phyloP scores from a whole-genome alignment of 2,797 vertebrate species.

The Urophycis tenuis region DNA sequence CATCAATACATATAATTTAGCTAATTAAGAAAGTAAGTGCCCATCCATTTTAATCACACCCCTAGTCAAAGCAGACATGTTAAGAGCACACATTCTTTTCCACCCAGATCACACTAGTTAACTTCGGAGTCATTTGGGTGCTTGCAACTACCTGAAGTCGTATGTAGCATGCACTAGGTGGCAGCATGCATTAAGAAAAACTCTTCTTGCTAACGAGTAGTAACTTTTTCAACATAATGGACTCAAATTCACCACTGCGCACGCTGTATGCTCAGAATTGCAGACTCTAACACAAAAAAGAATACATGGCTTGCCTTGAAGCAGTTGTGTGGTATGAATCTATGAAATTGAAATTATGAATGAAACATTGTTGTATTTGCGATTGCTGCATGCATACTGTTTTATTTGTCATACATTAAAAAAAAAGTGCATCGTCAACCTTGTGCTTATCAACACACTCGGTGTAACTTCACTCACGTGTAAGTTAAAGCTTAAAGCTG shows the following conservation, averaged over 20 bases:
- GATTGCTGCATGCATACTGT: neutral
- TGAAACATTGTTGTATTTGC: neutral
- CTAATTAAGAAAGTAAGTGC: neutral
- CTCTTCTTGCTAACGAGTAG: neutral
- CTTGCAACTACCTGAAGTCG: slow-evolving; percentile 14
- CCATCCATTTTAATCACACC: neutral
- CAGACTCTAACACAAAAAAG: too few relatives aligned
- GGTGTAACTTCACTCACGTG: neutral
- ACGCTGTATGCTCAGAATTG: too few relatives aligned
- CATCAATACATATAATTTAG: neutral
- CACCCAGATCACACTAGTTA: neutral
- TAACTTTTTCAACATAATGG: neutral
- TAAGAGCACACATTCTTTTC: neutral
- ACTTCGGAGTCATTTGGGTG: neutral
- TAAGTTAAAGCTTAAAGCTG: neutral
- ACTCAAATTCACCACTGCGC: neutral
- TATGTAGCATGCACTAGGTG: slow-evolving; percentile 58
- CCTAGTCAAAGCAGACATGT: too few relatives aligned
- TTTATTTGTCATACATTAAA: neutral
- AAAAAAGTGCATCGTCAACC: neutral
- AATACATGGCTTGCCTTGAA: too few relatives aligned
- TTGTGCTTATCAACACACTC: neutral
- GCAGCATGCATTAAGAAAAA: slow-evolving; percentile 53
- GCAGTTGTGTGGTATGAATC: too few relatives aligned
- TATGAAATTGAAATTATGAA: neutral